Conservation (phyloP, 2,113 vertebrate genomes). For the Potamarius usumacintae region DNA sequence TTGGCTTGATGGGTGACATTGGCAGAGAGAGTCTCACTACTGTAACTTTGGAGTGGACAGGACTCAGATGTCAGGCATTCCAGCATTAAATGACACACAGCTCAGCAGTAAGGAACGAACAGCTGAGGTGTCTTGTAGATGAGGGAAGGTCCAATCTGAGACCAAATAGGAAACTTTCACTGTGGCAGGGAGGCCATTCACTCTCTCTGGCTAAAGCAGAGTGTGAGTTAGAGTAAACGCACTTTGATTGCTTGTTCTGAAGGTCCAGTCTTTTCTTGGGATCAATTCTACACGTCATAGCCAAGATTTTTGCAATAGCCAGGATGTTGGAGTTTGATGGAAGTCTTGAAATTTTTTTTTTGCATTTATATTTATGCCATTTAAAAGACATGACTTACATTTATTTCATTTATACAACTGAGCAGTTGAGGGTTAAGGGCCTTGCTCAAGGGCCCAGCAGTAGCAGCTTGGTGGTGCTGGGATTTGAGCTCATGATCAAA, state of each 20-base stretch:
- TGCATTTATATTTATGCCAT: neutral
- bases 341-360: neutral
- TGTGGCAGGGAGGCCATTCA: conserved; percentile 26
- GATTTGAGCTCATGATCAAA: neutral
- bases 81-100: conserved; percentile 76
- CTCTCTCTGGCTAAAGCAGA: conserved; percentile 19
- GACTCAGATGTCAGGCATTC: conserved; percentile 65
- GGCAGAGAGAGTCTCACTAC: conserved; percentile 24
- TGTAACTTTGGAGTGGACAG: conserved; percentile 58
- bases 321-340: neutral
- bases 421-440: neutral
- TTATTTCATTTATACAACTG: neutral
- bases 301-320: neutral
- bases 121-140: conserved; percentile 80
- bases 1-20: neutral
- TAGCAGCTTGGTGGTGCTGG: neutral
- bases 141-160: conserved; percentile 39
- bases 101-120: conserved; percentile 83
- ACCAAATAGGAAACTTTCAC: conserved; percentile 53
- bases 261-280: neutral
- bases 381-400: neutral
- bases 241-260: neutral
- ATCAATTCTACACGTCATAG: neutral
- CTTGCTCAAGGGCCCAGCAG: too few species aligned
- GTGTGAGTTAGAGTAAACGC: neutral